phyloP scores from a whole-genome alignment of 2,888 invertebrate species.

The Mesorhabditis sp. region DNA sequence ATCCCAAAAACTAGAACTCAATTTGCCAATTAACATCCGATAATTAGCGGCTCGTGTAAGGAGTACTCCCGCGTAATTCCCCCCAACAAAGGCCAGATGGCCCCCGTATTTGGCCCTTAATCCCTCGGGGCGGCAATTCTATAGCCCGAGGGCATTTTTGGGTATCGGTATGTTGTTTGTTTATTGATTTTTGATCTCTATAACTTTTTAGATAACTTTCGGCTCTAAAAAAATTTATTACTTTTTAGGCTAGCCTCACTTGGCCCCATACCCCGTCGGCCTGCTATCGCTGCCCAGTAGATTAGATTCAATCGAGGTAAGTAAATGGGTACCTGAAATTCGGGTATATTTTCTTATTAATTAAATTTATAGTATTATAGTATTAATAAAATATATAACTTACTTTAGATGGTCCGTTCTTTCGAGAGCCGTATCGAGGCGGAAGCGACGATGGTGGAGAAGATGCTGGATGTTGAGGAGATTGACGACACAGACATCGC shows the following conservation, averaged over 20 bases:
- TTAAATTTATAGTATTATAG: background rate
- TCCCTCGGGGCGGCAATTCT: too few relatives aligned
- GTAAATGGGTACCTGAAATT: background rate
- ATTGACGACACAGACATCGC: constrained; percentile 5
- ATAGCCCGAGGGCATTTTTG: too few relatives aligned
- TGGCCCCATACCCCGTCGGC: constrained; percentile 1
- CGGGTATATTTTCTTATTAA: background rate
- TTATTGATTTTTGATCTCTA: too few relatives aligned
- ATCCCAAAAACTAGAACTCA: too few relatives aligned
- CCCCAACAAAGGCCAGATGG: too few relatives aligned
- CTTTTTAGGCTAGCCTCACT: background rate
- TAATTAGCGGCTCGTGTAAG: too few relatives aligned
- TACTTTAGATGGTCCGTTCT: background rate
- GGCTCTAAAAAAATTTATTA: too few relatives aligned
- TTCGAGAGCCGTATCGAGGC: background rate
- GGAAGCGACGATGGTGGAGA: background rate
- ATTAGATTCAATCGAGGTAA: background rate
- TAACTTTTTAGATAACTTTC: too few relatives aligned
- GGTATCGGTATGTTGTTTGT: too few relatives aligned
- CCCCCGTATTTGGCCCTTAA: too few relatives aligned
- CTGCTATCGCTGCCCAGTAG: background rate
- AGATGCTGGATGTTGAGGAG: constrained; percentile 4
- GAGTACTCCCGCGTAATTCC: too few relatives aligned
- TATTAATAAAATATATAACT: background rate
- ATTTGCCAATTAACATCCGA: too few relatives aligned